Evolutionary conservation across 2,113 vertebrate species (phyloP), one percentile per base, ranked within the genome.

Genomic region (Zosterops hypoxanthus): DNA sequence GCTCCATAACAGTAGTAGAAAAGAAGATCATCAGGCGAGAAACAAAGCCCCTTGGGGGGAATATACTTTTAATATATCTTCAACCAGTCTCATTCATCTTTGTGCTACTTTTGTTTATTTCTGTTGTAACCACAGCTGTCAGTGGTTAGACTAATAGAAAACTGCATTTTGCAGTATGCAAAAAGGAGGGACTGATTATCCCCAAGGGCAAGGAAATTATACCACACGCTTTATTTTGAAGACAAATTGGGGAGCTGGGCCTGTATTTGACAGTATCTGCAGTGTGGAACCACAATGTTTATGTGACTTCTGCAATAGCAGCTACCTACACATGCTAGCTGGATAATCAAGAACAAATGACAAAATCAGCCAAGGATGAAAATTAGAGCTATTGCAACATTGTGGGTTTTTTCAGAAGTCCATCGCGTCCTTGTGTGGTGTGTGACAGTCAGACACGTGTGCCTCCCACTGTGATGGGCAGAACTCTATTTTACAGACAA

Each of bases 121-220:
- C 92, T 90, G 9, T 61, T 69, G 79, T 46, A 96, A 66, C 59
- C 28, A 33, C 59, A 92, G 36, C 29, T 85, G 75, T 65, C 88
- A 76, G 75, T 94, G 61, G 53, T 76, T 95, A 85, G 41, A 69
- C 63, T 82, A 91, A 94, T 49, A 84, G 70, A 88, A 94, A 95
- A 59, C 55, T 89, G 81, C 9, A 34, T 91, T 90, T 92, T 88
- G 34, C 61, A 66, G 36, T 25, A 65, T 77, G 63, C 1, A 4
- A n/a, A 82, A 73, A 60, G 29, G n/a, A 91, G 61, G 63, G 59
- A 63, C 61, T 50, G 50, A 41, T 80, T 92, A 70, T 61, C 50
- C 66, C 33, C 46, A 90, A 42, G 20, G 50, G 59, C 55, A 66
- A 85, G 36, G 53, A 59, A 90, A 86, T 85, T 90, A 34, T 70